Base-by-base conservation (phyloP, 1,140 invertebrate species). In the Sipha flava region DNA sequence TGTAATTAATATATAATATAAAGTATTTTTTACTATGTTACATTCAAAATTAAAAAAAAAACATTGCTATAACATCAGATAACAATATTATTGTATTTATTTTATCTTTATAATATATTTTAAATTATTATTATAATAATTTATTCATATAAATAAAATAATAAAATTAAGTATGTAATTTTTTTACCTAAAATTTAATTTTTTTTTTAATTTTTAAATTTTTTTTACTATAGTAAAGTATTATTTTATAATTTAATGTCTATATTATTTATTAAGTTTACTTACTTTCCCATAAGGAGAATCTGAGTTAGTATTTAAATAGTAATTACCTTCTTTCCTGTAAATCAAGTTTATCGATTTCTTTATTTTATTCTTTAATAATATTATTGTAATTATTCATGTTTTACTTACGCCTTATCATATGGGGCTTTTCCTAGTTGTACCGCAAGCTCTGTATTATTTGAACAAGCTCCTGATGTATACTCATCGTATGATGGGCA, bases 401-500 rank as follows among this genome's bases (percentile, higher is more conserved):
- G 1, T 45, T 18, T 6, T 43, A 80, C 80, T 81, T 47, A 82
- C 82, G 57, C 52, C 40, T 79, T 81, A 57, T 79, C 80, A 45
- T 79, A 80, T 7, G 66, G 75, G 4, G 81, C 49, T 57, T 82
- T 80, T 9, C 70, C 81, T 29, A 82, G 26, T 57, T 52, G 75
- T 16, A 82, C 40, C 14, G 80, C 23, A 18, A 73, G 18, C 6
- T 81, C 80, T 21, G 85, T 84, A 81, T 83, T 83, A 47, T 86
- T 85, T 18, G 84, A 83, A 82, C 90, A 91, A 23, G 85, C 86
- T 10, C 86, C 86, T 0, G 84, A 85, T 77, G 87, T 86, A 54
- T 87, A 88, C 66, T 89, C 86, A 2, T 87, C 86, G 84, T 90
- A 90, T 80, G 84, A 87, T 52, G 85, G 82, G 82, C 90, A 92